Conservation (phyloP, 2,113 vertebrate genomes). For the Heloderma charlesbogerti region DNA sequence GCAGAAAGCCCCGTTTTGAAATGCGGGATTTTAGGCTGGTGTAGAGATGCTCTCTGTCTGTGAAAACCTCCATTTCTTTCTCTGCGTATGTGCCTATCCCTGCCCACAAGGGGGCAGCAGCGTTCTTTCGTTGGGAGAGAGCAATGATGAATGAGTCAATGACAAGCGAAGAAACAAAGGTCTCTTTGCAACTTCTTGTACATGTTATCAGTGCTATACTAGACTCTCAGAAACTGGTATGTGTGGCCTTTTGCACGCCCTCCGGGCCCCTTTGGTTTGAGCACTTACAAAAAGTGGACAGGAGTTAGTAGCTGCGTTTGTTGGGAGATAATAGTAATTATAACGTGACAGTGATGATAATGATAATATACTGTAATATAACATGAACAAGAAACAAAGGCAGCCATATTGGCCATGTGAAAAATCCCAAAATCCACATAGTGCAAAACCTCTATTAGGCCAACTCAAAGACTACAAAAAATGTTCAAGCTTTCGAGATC, state of each 20-base stretch:
- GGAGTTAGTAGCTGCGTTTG: neutral
- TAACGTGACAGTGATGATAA: no score
- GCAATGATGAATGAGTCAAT: neutral
- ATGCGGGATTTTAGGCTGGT: no score
- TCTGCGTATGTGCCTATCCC: neutral
- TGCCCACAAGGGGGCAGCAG: slow-evolving; percentile 3
- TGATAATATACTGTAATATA: no score
- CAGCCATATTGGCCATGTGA: neutral
- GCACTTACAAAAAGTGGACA: neutral
- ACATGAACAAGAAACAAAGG: no score
- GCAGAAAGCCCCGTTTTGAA: no score
- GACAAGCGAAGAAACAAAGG: neutral
- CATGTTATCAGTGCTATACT: neutral
- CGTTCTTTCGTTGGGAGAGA: neutral
- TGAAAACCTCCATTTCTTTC: neutral
- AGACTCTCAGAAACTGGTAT: neutral
- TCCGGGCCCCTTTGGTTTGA: neutral
- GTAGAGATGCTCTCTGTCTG: neutral
- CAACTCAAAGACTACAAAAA: no score
- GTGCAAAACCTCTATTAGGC: no score
- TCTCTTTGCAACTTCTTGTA: neutral
- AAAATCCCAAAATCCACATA: neutral
- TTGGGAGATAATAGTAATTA: no score
- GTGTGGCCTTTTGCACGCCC: no score
- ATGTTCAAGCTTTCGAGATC: no score